Evolutionary conservation across 2,113 vertebrate genomes (phyloP), one percentile per base, ranked within the genome.

Genomic region (Setophaga petechia): DNA sequence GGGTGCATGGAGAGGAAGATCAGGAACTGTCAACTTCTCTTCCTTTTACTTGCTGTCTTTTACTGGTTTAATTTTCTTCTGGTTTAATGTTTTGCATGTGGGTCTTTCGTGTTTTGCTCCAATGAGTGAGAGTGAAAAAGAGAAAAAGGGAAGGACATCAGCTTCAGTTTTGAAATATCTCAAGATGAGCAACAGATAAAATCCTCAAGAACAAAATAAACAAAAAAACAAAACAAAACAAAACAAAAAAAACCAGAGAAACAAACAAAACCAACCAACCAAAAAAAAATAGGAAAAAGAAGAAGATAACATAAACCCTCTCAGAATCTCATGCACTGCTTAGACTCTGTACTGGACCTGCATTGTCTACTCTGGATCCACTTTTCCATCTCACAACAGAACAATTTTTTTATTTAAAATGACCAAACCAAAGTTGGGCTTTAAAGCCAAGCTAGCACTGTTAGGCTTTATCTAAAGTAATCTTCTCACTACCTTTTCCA

Each of bases 101-200:
- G 31, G 18, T 67, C n/a, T 77, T 90, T 63, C 12, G 0, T 74
- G 39, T 30, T 90, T 79, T 83, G 35, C 7, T 86, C 28, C 57
- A 92, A n/a, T 88, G 79, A 94, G 75, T 90, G 84, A 93, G 59
- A 95, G 72, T 95, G 92, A 88, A 84, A 93, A 90, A 88, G 39
- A 41, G 35, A 74, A 94, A 95, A 94, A 66, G 24, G 55, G 90
- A 96, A 96, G 72, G 21, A 72, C 7, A 1, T n/a, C 3, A 3
- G 74, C 24, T 67, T 66, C 30, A 12, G 52, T 95, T 93, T 31
- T 63, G 74, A 93, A 90, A 83, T 63, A 74, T n/a, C 75, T 85
- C 43, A 79, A 75, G 41, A 93, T 20, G 13, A 73, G 9, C 57
- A 90, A 81, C 24, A 93, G 41, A 77, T 59, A 77, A 72, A 90